Evolutionary conservation across 2,888 invertebrate species (phyloP), one percentile per base, ranked within the genome.

Genomic region (Chironomus tentans): DNA sequence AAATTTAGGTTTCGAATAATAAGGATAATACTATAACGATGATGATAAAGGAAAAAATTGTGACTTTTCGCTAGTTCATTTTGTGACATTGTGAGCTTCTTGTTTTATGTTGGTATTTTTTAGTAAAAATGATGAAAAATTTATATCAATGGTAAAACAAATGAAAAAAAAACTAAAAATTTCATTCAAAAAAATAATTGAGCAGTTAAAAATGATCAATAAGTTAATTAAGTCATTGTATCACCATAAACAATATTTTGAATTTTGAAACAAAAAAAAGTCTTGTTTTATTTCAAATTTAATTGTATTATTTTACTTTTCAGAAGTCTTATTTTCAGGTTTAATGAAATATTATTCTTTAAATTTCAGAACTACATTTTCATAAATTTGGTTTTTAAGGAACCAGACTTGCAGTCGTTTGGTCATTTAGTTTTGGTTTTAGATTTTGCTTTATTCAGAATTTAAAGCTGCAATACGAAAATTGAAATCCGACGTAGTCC

Each of bases 1-100:
- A 62, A 62, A 62, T 62, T 62, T 62, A 7, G 21, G 62, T 62
- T 62, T 62, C 18, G n/a, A 18, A 62, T 18, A 21, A 21, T 12
- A 18, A 62, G 15, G 22, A 15, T n/a, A 62, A 21, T 12, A 62
- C 12, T n/a, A 62, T 62, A 12, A 21, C 12, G 15, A 21, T 62
- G 21, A 21, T 62, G 21, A 62, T 18, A 62, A 62, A 7, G 22
- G 62, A 62, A 62, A 62, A 18, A 18, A 18, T 21, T 62, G 62
- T 62, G 62, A 62, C 62, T 62, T 62, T 62, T 62, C 6, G 62
- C 62, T 62, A 62, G 62, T 62, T 62, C 62, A 62, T 62, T 62
- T 62, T 62, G 62, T 62, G 21, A 62, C 62, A 72, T 72, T 72
- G 72, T 72, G 72, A 72, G 72, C 72, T 72, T 72, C 61, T 72